Base-by-base conservation (phyloP, 2,888 invertebrate genomes). In the Polymixis lichenea region DNA sequence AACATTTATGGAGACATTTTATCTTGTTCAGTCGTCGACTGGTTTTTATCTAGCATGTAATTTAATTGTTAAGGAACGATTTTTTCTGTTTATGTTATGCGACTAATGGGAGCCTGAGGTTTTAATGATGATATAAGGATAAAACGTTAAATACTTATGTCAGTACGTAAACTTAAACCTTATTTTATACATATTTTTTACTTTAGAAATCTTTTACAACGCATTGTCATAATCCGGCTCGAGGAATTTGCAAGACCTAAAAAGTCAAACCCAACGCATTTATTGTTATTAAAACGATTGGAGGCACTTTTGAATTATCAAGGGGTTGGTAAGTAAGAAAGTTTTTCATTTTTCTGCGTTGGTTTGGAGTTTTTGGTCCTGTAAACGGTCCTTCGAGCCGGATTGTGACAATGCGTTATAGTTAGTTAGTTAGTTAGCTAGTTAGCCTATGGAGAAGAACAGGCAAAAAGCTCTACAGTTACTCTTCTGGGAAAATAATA, bases 1-100 rank as follows among this genome's bases (percentile, higher is more conserved):
- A 67, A 46, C 22, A 78, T 66, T 80, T 56, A 55, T 51, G 55
- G 61, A 56, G 49, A 61, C 8, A n/a, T 46, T 77, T 32, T 13
- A 25, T 65, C n/a, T 19, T 53, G 2, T 51, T n/a, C 2, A 43
- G 58, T 53, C 2, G 15, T 49, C 56, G 17, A 43, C 22, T 25
- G 15, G n/a, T 60, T 65, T 80, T 80, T 80, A 51, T n/a, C n/a
- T 46, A 17, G 9, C 8, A 43, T 32, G 5, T 62, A 19, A 19
- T 72, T 62, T n/a, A 25, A 28, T 60, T 60, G 32, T 60, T 43
- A 15, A 46, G 19, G 8, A 17, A 25, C 4, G 25, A 13, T 22
- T 25, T 78, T 71, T 61, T 51, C 22, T 17, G 4, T 13, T 3
- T 17, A 0, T 58, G 46, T 2, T 65, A 58, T 28, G 46, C 15